Conservation (phyloP, 2,797 vertebrate genomes). For the Lepus oiostolus region DNA sequence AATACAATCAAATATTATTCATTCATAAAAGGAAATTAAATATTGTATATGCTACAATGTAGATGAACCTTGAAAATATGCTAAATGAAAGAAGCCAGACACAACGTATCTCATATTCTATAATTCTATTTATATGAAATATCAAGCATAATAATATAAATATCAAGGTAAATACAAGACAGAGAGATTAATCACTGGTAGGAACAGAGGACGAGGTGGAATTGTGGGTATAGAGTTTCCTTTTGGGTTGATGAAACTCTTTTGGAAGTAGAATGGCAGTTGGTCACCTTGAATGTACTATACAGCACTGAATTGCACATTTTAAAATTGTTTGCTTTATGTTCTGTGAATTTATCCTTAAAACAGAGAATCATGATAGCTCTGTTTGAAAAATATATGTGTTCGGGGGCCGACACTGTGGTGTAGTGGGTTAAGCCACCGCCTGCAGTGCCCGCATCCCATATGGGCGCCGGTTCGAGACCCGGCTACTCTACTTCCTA, state of each 20-base stretch:
- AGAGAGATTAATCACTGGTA: not conserved
- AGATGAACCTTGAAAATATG: conserved; percentile 17
- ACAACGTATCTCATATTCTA: not conserved
- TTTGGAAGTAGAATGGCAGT: not conserved
- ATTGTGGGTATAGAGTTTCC: not conserved
- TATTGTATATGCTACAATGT: not conserved
- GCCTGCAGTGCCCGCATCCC: too few relatives aligned
- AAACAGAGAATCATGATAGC: not conserved
- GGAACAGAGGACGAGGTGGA: not conserved
- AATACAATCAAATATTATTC: not conserved
- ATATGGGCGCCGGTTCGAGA: too few relatives aligned
- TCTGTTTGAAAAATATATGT: not conserved
- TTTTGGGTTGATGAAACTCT: conserved; percentile 8
- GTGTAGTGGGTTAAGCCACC: too few relatives aligned
- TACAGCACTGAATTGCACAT: not conserved
- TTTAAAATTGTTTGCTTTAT: conserved; percentile 17
- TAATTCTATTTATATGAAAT: conserved; percentile 41
- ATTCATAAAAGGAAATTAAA: not conserved
- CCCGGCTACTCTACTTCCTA: too few relatives aligned
- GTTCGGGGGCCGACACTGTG: too few relatives aligned
- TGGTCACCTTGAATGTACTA: not conserved
- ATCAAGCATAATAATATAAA: not conserved
- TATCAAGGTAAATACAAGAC: not conserved
- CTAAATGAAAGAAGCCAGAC: not conserved
- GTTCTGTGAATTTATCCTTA: not conserved